Conservation (phyloP, 1,140 invertebrate species). For the Papilio machaon region DNA sequence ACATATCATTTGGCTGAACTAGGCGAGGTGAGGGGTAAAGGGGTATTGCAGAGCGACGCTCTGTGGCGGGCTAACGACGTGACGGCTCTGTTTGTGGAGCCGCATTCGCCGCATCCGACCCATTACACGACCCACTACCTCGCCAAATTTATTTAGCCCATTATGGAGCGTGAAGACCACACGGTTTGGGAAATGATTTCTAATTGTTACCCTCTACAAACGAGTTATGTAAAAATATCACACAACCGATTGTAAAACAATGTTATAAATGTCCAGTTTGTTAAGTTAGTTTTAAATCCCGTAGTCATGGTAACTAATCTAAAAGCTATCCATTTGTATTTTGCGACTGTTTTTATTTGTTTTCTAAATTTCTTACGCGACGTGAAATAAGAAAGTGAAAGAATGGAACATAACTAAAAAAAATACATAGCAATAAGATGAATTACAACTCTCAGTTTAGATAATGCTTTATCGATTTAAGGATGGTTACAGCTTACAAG, state of each 20-base stretch:
- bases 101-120: constrained; percentile 35
- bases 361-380: no score
- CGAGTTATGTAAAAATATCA: neutral
- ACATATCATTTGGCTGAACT: constrained; percentile 53
- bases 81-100: constrained; percentile 50
- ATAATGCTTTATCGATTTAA: no score
- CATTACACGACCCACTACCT: constrained; percentile 26
- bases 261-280: no score
- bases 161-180: constrained; percentile 19
- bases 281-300: neutral
- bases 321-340: neutral
- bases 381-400: no score
- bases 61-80: constrained; percentile 50
- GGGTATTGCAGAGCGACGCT: constrained; percentile 48
- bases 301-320: neutral
- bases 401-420: no score
- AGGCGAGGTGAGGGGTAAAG: constrained; percentile 40
- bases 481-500: neutral
- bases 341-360: no score
- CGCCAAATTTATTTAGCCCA: constrained; percentile 24
- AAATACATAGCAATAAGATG: no score
- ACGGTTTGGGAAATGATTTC: constrained; percentile 8
- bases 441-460: no score
- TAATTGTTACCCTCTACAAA: neutral
- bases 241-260: neutral